Evolutionary conservation across 2,888 invertebrate genomes (phyloP).

Genomic region (Amphipoea lucens): DNA sequence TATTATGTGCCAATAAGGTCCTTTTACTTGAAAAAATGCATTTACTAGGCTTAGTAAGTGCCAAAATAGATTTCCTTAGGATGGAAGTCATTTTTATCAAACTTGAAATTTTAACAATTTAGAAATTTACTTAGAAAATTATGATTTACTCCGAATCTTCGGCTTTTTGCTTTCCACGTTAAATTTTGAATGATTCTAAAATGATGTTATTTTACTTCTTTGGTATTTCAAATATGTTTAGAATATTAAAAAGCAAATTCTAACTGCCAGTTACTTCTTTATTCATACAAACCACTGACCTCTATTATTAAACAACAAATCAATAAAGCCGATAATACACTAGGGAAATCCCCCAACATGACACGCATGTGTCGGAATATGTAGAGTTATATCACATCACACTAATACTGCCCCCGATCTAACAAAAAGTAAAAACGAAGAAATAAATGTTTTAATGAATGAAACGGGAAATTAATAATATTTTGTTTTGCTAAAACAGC

Average conservation of each 20-base stretch:
- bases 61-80: slow-evolving; percentile 24
- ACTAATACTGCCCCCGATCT: no score
- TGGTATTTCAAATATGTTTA: not conserved
- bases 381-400: no score
- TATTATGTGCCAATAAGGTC: slow-evolving; percentile 80
- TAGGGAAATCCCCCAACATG: not conserved
- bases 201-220: slow-evolving; percentile 21
- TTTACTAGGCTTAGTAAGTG: not conserved
- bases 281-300: no score
- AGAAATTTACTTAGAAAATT: not conserved
- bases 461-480: no score
- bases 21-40: slow-evolving; percentile 65
- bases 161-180: not conserved
- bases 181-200: slow-evolving; percentile 36
- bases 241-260: not conserved
- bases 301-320: no score
- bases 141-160: not conserved
- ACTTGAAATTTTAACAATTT: not conserved
- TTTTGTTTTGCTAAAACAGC: no score
- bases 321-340: not conserved
- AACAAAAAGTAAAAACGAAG: no score
- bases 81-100: slow-evolving; percentile 42
- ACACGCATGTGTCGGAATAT: no score
- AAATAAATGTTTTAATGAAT: no score
- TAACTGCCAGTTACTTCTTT: slow-evolving; percentile 35